Evolutionary conservation across 2,888 invertebrate genomes (phyloP).

Genomic region (Dastarcus helophoroides): DNA sequence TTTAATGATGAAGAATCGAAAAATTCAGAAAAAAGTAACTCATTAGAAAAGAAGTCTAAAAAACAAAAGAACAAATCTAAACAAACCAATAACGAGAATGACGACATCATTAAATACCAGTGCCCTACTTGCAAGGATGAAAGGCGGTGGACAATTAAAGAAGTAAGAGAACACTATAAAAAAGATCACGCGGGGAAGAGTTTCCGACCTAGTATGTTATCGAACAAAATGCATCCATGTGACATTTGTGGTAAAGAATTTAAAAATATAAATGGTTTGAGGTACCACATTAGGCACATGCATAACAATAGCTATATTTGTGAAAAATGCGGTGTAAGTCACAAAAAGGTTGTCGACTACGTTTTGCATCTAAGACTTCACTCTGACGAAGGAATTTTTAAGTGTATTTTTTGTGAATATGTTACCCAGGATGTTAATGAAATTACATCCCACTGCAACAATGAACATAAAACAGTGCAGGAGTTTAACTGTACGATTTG

Average conservation of each 20-base stretch:
- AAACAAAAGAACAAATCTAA: too few species aligned
- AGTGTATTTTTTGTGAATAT: slow-evolving; percentile 33
- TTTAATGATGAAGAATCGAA: too few species aligned
- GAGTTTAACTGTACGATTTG: slow-evolving; percentile 45
- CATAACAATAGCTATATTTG: slow-evolving; percentile 34
- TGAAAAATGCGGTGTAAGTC: slow-evolving; percentile 30
- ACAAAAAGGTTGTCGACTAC: slow-evolving; percentile 32
- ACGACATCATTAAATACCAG: slow-evolving; percentile 6
- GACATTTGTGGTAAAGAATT: slow-evolving; percentile 33
- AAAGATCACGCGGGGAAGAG: slow-evolving; percentile 24
- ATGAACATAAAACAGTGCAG: slow-evolving; percentile 24
- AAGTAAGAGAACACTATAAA: slow-evolving; percentile 26
- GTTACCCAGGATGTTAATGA: slow-evolving; percentile 26
- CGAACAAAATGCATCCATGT: slow-evolving; percentile 24
- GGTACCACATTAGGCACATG: slow-evolving; percentile 32
- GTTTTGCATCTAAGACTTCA: slow-evolving; percentile 31
- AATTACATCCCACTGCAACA: slow-evolving; percentile 30
- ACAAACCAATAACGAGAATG: slow-evolving; percentile 10
- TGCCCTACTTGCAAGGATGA: slow-evolving; percentile 28
- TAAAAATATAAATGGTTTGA: slow-evolving; percentile 25
- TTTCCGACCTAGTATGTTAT: slow-evolving; percentile 21
- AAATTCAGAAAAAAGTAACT: too few species aligned
- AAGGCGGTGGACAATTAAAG: slow-evolving; percentile 20
- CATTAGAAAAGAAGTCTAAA: too few species aligned
- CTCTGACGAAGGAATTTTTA: slow-evolving; percentile 27